Base-by-base conservation (phyloP, 2,888 invertebrate genomes). In the Tuberolachnus salignus region DNA sequence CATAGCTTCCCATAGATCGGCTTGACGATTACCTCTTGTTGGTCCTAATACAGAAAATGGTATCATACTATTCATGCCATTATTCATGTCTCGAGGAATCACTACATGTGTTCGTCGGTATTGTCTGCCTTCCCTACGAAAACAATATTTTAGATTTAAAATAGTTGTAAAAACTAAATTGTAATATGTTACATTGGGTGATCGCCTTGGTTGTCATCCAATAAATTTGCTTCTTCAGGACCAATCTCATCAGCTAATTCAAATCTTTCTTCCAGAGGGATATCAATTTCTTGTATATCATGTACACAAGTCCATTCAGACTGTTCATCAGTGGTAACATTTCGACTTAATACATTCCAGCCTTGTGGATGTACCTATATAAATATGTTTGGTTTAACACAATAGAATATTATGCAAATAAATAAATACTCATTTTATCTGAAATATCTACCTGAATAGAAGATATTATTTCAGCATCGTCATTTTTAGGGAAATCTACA, bases 231-330 rank as follows among this genome's bases (percentile, higher is more conserved):
- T 46, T 80, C 80, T 72, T 72, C 80, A 55, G 72, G 72, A 80
- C 49, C 26, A 0, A 26, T 42, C 14, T 72, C 63, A 44, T 64
- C 63, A 26, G 26, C 4, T n/a, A n/a, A n/a, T 53, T 72, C 70
- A 44, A 14, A 9, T 44, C 8, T 13, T 55, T 80, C 64, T 14
- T 53, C n/a, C n/a, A n/a, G 34, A 49, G 80, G 63, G 26, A 1
- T 2, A 23, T 1, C 53, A 63, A 71, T 87, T 61, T 92, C 91
- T 86, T 95, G 95, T 82, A 97, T 94, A 85, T 97, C 95, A 86
- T 97, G 97, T 74, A 97, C 91, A 84, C 95, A 94, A 10, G 95
- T 95, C 94, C 95, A 97, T 92, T 97, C 97, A 55, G 94, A 92
- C 84, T 89, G 90, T 85, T 96, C 95, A 83, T 93, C 92, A 81